Percentiles rank a stretch among this genome's conserved stretches.
phyloP scores from a whole-genome alignment of 2,113 vertebrate genomes.

The Piprites chloris region DNA sequence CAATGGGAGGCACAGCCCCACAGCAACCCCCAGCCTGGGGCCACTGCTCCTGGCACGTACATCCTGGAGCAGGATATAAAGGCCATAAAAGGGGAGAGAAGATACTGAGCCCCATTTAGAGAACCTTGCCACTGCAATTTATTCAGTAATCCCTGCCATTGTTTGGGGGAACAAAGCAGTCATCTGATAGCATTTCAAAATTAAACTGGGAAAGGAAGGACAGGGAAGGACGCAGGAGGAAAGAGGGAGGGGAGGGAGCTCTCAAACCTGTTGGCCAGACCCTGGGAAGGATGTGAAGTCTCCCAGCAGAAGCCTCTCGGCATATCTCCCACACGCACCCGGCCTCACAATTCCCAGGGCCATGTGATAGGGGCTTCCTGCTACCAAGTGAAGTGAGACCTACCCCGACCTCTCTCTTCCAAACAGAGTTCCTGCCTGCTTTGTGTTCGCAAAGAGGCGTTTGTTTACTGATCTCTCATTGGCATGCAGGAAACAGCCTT shows the following conservation, averaged over 20 bases:
- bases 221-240: not conserved
- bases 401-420: conserved; percentile 57
- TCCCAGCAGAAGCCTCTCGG: conserved; percentile 22
- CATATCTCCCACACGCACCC: not conserved
- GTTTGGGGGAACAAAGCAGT: conserved; percentile 37
- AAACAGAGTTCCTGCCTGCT: conserved; percentile 65
- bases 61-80: not conserved
- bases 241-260: not conserved
- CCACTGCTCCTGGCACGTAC: not conserved
- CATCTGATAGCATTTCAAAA: not conserved
- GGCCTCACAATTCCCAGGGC: conserved; percentile 61
- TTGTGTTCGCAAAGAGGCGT: conserved; percentile 60
- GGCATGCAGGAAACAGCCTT: conserved; percentile 72
- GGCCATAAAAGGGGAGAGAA: not conserved
- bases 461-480: conserved; percentile 71
- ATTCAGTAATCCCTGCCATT: conserved; percentile 3
- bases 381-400: conserved; percentile 42
- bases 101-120: not conserved
- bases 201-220: conserved; percentile 35
- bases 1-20: rapidly evolving
- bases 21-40: rapidly evolving
- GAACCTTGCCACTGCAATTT: not conserved
- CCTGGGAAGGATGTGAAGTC: conserved; percentile 51
- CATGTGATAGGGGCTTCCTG: conserved; percentile 63
- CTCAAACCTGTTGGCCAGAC: not conserved